Conservation (phyloP, 2,113 vertebrate genomes). For the Gymnarchus niloticus region DNA sequence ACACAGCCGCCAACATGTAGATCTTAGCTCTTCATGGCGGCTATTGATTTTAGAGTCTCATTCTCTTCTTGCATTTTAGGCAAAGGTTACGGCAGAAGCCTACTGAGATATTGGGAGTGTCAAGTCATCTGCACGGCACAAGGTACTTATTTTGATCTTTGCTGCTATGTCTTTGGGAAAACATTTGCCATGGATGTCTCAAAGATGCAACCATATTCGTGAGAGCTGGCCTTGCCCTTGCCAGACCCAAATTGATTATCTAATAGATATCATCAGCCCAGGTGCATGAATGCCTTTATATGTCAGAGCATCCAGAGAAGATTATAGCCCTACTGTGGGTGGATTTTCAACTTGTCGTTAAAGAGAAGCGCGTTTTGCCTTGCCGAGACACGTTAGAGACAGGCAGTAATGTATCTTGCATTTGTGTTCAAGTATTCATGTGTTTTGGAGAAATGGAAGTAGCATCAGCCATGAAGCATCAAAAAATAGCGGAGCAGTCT, state of each 20-base stretch:
- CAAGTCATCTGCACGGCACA: neutral
- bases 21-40: neutral
- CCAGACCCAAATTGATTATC: neutral
- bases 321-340: neutral
- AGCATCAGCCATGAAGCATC: neutral
- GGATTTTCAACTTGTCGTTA: neutral
- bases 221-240: neutral
- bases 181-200: no score
- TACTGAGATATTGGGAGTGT: neutral
- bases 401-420: neutral
- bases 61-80: neutral
- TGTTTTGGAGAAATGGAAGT: neutral
- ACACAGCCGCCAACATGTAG: neutral
- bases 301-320: neutral
- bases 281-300: neutral
- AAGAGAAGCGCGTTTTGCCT: neutral
- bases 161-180: neutral
- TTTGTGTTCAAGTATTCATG: neutral
- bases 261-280: neutral
- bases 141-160: neutral
- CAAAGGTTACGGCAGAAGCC: neutral
- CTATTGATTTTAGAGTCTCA: neutral
- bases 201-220: neutral
- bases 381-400: neutral
- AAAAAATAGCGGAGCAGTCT: neutral